Base-by-base conservation (phyloP, 2,797 vertebrate species). In the Clarias platycephalus region DNA sequence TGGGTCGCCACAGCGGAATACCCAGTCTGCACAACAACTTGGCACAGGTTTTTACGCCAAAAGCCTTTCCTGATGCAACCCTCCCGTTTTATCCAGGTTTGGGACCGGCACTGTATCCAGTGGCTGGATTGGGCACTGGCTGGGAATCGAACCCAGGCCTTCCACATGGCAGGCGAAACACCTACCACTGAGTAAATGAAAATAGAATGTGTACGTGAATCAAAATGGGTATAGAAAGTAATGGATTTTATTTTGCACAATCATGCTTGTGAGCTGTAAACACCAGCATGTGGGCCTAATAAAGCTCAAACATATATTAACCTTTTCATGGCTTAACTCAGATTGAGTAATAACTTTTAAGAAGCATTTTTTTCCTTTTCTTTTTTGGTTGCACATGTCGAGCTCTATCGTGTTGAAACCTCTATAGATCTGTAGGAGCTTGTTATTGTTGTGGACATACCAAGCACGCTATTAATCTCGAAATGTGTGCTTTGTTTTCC, bases 401-500 rank as follows among this genome's bases (percentile, higher is more conserved):
- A 16, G 58, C 31, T 60, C 31, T n/a, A 40, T 62, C 22, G 2
- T 62, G 57, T 62, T 40, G 22, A 58, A 77, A 15, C 18, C 55
- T 58, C 55, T 1, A 20, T 22, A 58, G 55, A 22, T 77, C 75
- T 37, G 20, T 16, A 15, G 34, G 58, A 62, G 31, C 57, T 87
- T 79, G 71, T 87, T 84, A 40, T 77, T 64, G n/a, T 87, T 87
- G 87, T 86, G 44, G 31, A 78, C 78, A 88, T 87, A 75, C 78
- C 85, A 75, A 83, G 66, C 82, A 66, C 67, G 84, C 70, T 68
- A 86, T 85, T 67, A 40, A 40, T 81, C 84, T 72, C 60, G 58
- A 55, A 82, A 58, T 87, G 87, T 72, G 86, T 77, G 83, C 82
- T 87, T 87, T 89, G 83, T 88, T 88, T 84, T 84, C 75, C 60